Conservation (phyloP, 2,113 vertebrate genomes). For the Paradisaea rubra region DNA sequence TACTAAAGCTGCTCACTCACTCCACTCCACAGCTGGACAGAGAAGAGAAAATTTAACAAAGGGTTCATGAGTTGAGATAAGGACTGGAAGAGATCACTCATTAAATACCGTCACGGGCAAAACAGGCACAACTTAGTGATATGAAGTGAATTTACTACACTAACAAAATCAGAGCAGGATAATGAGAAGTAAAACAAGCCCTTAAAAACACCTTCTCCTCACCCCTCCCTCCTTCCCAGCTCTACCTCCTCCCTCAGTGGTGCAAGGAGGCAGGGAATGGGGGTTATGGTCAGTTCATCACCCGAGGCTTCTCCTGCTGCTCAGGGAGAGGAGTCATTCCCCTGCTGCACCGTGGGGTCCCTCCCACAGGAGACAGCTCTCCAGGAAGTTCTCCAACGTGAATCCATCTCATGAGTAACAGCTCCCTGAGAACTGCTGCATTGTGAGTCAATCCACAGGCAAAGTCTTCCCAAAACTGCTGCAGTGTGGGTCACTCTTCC, state of each 20-base stretch:
- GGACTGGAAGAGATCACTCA: background rate
- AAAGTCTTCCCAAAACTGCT: background rate
- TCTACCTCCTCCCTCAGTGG: background rate
- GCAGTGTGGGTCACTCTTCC: background rate
- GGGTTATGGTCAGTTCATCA: background rate
- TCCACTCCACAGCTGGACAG: background rate
- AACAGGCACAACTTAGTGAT: background rate
- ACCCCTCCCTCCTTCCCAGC: background rate
- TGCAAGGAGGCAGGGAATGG: background rate
- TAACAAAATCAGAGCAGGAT: background rate
- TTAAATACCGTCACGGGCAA: background rate
- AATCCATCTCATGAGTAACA: background rate
- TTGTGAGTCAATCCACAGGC: accelerated
- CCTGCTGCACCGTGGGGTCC: background rate
- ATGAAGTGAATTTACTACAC: background rate
- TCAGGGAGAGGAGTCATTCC: background rate
- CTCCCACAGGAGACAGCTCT: background rate
- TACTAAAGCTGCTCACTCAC: background rate
- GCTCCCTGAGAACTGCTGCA: background rate
- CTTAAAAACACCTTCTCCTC: background rate
- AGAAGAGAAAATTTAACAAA: background rate
- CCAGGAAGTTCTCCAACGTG: background rate
- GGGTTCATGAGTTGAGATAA: background rate
- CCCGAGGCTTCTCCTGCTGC: background rate
- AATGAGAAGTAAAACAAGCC: background rate